Percentiles rank a stretch among this genome's conserved stretches.
These are phyloP conservation scores for Eptatretus atami DNA, from an alignment of 2,797 vertebrate genomes.

Conservation along the genomic window DNA sequence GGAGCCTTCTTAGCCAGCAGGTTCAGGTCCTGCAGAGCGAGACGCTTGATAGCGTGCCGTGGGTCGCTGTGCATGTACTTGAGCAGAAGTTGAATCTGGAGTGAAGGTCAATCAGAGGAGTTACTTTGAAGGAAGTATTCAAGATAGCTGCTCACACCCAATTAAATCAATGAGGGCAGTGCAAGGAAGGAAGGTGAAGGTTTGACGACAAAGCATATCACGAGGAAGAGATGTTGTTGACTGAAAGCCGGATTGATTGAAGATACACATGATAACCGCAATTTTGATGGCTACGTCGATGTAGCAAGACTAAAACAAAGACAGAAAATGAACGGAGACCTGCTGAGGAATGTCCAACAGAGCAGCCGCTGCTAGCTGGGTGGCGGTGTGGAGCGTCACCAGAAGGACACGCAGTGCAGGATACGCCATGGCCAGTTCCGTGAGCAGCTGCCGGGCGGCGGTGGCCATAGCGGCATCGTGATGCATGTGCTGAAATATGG, in stretches of 20 bases:
- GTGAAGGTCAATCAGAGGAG: too few relatives aligned
- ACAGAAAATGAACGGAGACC: constrained; percentile 15
- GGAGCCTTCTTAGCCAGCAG: constrained; percentile 68
- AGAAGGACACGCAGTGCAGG: constrained; percentile 85
- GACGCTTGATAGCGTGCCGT: constrained; percentile 64
- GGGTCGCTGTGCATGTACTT: constrained; percentile 72
- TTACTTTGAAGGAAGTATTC: too few relatives aligned
- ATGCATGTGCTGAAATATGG: constrained; percentile 92
- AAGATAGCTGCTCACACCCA: too few relatives aligned
- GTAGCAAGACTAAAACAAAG: too few relatives aligned
- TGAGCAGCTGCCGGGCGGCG: constrained; percentile 51
- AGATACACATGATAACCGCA: too few relatives aligned
- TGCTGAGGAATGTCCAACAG: constrained; percentile 85
- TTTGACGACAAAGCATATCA: too few relatives aligned
- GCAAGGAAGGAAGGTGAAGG: neutral
- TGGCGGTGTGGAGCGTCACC: constrained; percentile 78
- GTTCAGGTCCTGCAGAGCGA: constrained; percentile 55
- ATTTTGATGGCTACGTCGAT: too few relatives aligned
- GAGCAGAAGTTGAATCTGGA: constrained; percentile 52
- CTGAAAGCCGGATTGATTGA: too few relatives aligned
- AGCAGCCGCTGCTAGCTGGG: constrained; percentile 60
- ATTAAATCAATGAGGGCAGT: too few relatives aligned
- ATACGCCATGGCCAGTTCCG: constrained; percentile 63
- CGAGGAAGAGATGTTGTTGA: neutral
- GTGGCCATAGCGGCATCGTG: constrained; percentile 64